Evolutionary conservation across 1,140 invertebrate species (phyloP), one percentile per base, ranked within the genome.

Genomic region (Magallana gigas): DNA sequence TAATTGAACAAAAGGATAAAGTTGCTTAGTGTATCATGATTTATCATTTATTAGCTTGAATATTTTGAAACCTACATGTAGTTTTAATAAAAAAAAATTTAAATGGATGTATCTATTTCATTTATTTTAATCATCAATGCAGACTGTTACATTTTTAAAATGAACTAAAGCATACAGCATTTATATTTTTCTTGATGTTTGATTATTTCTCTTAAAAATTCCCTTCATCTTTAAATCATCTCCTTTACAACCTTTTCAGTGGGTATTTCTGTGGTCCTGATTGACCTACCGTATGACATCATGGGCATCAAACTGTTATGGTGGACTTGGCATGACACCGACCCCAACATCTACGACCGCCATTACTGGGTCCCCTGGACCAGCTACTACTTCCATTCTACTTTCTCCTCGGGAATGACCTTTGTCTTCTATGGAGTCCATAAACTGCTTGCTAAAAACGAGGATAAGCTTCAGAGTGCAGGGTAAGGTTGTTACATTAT

Each of bases 261-360:
- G 64, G 97, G 97, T 3, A 93, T 98, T n/a, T 92, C 96, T 3
- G 96, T 96, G 0, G 96, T 97, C 0, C 94, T 97, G 12, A 95
- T 97, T 29, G 97, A 98, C 92, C 95, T 98, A 64, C 97, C 97
- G 0, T 98, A 97, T 92, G 97, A 98, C 91, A 97, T 98, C 58
- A 96, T 97, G 85, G 96, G 96, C 1, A 96, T 98, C 0, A 97
- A 97, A 93, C 96, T 97, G 91, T 93, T 97, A 1, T 97, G 97
- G 94, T 98, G 97, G 97, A 97, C 96, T 0, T 98, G 97, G 97
- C 97, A 98, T 92, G 97, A 97, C 92, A 97, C 97, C 0, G 97
- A 97, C 94, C 97, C 97, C 3, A 97, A 97, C 93, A 97, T 98
- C 87, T 96, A 92, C 84, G 97, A 98, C 91, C 95, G 97, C 36